Conservation (phyloP, 2,797 vertebrate genomes). For the Neosilurus hyrtlii region DNA sequence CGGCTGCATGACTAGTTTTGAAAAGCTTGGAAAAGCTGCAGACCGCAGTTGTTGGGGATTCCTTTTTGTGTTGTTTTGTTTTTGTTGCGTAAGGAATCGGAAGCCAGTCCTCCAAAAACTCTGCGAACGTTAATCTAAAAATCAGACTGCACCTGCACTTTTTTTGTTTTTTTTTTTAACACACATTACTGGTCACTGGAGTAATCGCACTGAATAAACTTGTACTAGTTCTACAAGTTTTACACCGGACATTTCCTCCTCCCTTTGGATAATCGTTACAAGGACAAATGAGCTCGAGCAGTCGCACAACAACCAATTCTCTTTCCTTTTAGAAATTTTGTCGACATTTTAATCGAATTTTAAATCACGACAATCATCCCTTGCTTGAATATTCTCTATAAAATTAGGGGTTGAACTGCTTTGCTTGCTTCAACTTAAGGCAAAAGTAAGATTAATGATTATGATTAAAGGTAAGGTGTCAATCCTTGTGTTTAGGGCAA, state of each 20-base stretch:
- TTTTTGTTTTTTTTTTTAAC: neutral
- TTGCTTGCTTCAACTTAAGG: neutral
- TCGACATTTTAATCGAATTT: neutral
- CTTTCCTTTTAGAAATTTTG: neutral
- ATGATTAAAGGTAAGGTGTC: neutral
- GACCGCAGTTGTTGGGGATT: neutral
- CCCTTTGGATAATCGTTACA: slow-evolving; percentile 20
- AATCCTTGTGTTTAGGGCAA: neutral
- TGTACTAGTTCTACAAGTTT: neutral
- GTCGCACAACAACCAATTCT: neutral
- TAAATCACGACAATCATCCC: neutral
- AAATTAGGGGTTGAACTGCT: neutral
- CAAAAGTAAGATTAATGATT: neutral
- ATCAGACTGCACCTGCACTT: slow-evolving; percentile 7
- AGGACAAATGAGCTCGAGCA: neutral
- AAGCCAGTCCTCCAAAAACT: neutral
- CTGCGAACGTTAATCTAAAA: neutral
- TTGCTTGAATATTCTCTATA: neutral
- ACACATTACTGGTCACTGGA: slow-evolving; percentile 20
- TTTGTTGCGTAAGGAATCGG: neutral
- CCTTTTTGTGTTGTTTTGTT: too few relatives aligned
- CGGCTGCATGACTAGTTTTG: neutral
- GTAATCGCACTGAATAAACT: slow-evolving; percentile 4
- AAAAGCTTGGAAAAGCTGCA: neutral
- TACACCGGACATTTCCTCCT: neutral